Evolutionary conservation across 2,113 vertebrate species (phyloP).

Genomic region (Daubentonia madagascariensis): DNA sequence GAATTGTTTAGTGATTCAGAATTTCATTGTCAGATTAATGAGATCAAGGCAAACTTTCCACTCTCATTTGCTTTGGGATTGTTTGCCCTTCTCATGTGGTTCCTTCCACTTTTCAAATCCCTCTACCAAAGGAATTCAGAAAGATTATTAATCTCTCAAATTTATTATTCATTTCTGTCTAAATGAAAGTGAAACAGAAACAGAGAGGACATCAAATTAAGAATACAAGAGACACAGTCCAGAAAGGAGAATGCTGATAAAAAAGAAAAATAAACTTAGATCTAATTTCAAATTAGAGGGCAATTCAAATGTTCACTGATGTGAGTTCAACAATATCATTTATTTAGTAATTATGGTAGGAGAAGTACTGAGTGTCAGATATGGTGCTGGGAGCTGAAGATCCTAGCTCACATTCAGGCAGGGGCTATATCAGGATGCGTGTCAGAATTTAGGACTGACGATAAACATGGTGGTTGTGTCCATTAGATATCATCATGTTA

Average conservation of each 20-base stretch:
- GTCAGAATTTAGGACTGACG: neutral
- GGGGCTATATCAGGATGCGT: neutral
- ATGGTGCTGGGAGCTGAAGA: neutral
- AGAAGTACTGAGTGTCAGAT: neutral
- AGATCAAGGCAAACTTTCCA: neutral
- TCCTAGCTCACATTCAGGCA: neutral
- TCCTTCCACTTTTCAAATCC: neutral
- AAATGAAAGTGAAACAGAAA: slow-evolving; percentile 15
- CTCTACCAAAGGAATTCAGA: neutral
- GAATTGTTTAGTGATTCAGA: neutral
- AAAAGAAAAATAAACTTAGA: slow-evolving; percentile 40
- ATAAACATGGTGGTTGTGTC: neutral
- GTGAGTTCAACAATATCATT: neutral
- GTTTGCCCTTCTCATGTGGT: neutral
- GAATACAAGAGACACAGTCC: neutral
- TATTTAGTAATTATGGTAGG: neutral
- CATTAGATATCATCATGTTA: neutral
- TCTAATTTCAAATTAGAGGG: neutral
- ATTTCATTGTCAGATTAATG: neutral
- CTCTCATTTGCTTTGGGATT: neutral
- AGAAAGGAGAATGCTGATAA: neutral
- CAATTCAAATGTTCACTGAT: neutral
- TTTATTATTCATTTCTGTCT: slow-evolving; percentile 12
- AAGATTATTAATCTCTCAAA: slow-evolving; percentile 5
- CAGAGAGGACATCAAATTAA: neutral